Evolutionary conservation across 1,140 invertebrate genomes (phyloP).

Genomic region (Sarcophaga peregrina): DNA sequence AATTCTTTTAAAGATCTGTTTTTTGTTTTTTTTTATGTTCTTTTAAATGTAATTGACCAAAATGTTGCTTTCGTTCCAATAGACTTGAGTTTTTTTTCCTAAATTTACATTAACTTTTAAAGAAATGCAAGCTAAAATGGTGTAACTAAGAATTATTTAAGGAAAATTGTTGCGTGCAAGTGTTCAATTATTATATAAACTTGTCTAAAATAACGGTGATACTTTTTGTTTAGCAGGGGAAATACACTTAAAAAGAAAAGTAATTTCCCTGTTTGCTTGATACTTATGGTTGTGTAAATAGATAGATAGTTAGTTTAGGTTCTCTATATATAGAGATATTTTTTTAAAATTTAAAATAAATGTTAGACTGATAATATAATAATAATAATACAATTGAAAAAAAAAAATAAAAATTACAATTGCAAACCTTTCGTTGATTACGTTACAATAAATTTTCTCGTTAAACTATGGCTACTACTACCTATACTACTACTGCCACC

Average conservation of each 20-base stretch:
- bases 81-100: not conserved
- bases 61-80: not conserved
- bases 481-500: slow-evolving; percentile 6
- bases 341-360: too few species aligned
- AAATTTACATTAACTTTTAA: not conserved
- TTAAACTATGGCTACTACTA: too few species aligned
- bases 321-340: too few species aligned
- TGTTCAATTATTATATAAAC: too few species aligned
- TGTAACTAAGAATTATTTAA: not conserved
- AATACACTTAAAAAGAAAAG: not conserved
- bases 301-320: not conserved
- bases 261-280: not conserved
- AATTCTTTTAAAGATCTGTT: not conserved
- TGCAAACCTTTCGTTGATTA: too few species aligned
- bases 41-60: not conserved
- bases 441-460: too few species aligned
- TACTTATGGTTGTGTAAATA: not conserved
- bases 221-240: not conserved
- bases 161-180: not conserved
- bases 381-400: too few species aligned
- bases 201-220: too few species aligned
- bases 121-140: not conserved
- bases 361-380: too few species aligned
- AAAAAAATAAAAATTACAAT: too few species aligned
- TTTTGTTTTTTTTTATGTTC: not conserved